Percentiles rank a stretch among this genome's conserved stretches.
Evolutionary conservation across 2,113 vertebrate species (phyloP).

Genomic region (Maccullochella peelii): DNA sequence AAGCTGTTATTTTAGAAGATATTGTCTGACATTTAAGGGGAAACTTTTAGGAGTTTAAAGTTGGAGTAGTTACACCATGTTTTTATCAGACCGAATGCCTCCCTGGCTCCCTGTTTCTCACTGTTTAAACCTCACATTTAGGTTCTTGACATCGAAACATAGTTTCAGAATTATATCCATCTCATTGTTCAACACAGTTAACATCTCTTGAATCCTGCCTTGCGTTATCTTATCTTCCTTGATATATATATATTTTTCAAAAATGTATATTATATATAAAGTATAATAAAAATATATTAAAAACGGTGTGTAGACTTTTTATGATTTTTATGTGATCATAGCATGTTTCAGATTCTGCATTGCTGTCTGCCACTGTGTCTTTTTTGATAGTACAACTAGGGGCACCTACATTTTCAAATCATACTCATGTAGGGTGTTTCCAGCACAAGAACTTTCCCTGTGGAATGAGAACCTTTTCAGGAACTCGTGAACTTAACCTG

Average conservation of each 20-base stretch:
- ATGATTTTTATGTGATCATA: background rate
- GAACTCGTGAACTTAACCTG: too few species aligned
- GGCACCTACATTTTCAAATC: background rate
- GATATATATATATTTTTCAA: background rate
- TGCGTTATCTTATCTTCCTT: background rate
- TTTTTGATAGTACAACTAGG: background rate
- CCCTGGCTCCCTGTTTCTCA: background rate
- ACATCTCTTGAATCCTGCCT: background rate
- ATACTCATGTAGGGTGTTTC: too few species aligned
- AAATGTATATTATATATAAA: background rate
- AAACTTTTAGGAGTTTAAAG: background rate
- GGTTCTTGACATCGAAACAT: background rate
- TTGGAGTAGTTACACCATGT: background rate
- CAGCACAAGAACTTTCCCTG: too few species aligned
- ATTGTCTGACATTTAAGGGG: background rate
- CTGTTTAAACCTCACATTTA: background rate
- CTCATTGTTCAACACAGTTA: background rate
- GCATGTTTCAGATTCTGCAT: background rate
- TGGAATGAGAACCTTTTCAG: too few species aligned
- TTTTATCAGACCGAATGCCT: conserved; percentile 9
- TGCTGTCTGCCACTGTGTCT: background rate
- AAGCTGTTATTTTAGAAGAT: background rate
- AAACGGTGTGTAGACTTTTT: too few species aligned
- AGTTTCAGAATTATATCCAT: background rate
- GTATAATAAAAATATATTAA: background rate